Conservation (phyloP, 1,140 invertebrate species). For the Drosophila miranda region DNA sequence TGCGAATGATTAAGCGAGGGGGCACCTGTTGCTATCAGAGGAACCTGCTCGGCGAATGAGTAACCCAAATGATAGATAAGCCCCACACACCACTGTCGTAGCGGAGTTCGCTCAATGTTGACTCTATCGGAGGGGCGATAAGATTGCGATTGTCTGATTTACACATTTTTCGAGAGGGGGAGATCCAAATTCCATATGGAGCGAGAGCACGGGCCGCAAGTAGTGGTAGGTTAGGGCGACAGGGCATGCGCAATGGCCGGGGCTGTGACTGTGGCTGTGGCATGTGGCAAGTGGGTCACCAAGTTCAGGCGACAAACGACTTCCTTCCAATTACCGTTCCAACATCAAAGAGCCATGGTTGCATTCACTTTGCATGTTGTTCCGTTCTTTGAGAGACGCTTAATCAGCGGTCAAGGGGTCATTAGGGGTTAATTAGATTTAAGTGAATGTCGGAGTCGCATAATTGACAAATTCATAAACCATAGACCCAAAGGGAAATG, state of each 20-base stretch:
- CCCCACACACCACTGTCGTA: conserved; percentile 30
- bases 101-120: conserved; percentile 46
- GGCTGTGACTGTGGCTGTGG: background rate
- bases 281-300: conserved; percentile 57
- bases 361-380: conserved; percentile 73
- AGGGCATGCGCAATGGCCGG: conserved; percentile 41
- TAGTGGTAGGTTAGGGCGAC: conserved; percentile 69
- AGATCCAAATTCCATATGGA: conserved; percentile 10
- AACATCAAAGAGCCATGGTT: conserved; percentile 51
- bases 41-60: conserved; percentile 43
- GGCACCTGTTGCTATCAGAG: conserved; percentile 70
- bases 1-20: conserved; percentile 62
- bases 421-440: conserved; percentile 77
- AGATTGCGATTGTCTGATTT: conserved; percentile 57
- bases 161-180: conserved; percentile 16
- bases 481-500: conserved; percentile 47
- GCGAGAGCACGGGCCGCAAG: background rate
- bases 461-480: conserved; percentile 56
- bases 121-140: conserved; percentile 47
- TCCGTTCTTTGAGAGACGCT: conserved; percentile 39
- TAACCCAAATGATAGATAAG: conserved; percentile 63
- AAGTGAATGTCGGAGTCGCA: conserved; percentile 69
- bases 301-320: conserved; percentile 60
- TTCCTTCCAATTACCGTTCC: conserved; percentile 53
- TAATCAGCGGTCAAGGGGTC: conserved; percentile 76